Percentiles rank a stretch among this genome's conserved stretches.
These are phyloP conservation scores for Idaea biselata DNA, from an alignment of 2,888 invertebrate species.

Conservation along the genomic window DNA sequence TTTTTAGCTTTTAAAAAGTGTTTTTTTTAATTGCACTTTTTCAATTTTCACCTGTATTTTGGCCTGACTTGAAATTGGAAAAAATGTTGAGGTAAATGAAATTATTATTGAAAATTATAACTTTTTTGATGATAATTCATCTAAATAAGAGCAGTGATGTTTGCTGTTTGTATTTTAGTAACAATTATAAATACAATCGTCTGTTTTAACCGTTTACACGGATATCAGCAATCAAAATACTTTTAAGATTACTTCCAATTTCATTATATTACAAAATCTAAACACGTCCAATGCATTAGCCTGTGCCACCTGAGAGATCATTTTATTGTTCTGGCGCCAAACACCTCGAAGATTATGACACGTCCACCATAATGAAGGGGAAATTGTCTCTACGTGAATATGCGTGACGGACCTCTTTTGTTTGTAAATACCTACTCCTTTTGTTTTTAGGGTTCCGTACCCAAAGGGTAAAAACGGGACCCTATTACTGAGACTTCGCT, in stretches of 20 bases:
- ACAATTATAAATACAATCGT: background rate
- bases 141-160: too few species aligned
- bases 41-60: too few species aligned
- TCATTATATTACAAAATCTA: conserved; percentile 28
- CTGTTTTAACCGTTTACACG: background rate
- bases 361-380: conserved; percentile 69
- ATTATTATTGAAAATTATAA: too few species aligned
- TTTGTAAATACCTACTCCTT: conserved; percentile 23
- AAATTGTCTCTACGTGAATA: conserved; percentile 72
- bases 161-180: too few species aligned
- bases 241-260: conserved; percentile 12
- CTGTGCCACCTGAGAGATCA: conserved; percentile 52
- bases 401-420: conserved; percentile 37
- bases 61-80: too few species aligned
- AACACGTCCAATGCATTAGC: conserved; percentile 32
- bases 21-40: too few species aligned
- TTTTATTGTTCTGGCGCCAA: conserved; percentile 72
- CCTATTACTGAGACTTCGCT: too few species aligned
- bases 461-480: too few species aligned
- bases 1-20: too few species aligned
- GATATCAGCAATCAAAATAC: conserved; percentile 3
- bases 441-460: too few species aligned
- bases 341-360: conserved; percentile 65
- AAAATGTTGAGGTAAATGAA: too few species aligned
- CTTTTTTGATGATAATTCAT: too few species aligned